Evolutionary conservation across 2,888 invertebrate species (phyloP).

Genomic region (Tryphoninae sp.): DNA sequence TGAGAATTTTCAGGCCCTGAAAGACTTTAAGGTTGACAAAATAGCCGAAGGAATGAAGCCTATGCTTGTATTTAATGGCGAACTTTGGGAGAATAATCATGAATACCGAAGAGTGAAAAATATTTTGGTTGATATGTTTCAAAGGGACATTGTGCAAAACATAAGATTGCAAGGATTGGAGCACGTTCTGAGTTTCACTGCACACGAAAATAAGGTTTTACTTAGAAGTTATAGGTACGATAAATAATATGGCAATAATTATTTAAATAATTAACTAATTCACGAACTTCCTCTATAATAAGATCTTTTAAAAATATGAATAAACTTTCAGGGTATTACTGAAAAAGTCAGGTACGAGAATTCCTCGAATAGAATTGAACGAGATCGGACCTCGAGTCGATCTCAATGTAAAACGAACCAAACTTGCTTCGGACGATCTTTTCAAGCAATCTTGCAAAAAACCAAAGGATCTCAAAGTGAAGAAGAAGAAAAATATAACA

Average conservation of each 20-base stretch:
- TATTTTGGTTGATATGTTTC: constrained; percentile 95
- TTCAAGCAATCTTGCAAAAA: constrained; percentile 91
- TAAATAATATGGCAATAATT: not conserved
- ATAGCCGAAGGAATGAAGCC: constrained; percentile 93
- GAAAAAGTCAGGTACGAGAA: constrained; percentile 95
- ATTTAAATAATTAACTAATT: too few relatives aligned
- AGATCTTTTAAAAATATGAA: not conserved
- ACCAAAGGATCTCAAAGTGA: constrained; percentile 89
- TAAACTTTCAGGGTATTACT: constrained; percentile 86
- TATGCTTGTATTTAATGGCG: constrained; percentile 94
- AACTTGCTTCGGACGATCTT: constrained; percentile 94
- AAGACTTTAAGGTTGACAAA: constrained; percentile 90
- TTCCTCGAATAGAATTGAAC: constrained; percentile 94
- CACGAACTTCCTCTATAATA: not conserved
- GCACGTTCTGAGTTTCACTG: constrained; percentile 95
- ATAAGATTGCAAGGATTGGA: constrained; percentile 96
- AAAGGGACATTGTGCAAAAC: constrained; percentile 90
- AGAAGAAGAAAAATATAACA: constrained; percentile 95
- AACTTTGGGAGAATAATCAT: constrained; percentile 92
- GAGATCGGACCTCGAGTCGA: constrained; percentile 97
- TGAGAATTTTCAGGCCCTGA: constrained; percentile 90
- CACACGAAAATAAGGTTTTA: constrained; percentile 89
- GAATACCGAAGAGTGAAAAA: constrained; percentile 93
- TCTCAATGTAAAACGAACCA: constrained; percentile 91
- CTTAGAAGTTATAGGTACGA: constrained; percentile 87